Percentiles rank a stretch among this genome's conserved stretches.
Conservation (phyloP, 2,888 invertebrate genomes). For the Lypha dubia region DNA sequence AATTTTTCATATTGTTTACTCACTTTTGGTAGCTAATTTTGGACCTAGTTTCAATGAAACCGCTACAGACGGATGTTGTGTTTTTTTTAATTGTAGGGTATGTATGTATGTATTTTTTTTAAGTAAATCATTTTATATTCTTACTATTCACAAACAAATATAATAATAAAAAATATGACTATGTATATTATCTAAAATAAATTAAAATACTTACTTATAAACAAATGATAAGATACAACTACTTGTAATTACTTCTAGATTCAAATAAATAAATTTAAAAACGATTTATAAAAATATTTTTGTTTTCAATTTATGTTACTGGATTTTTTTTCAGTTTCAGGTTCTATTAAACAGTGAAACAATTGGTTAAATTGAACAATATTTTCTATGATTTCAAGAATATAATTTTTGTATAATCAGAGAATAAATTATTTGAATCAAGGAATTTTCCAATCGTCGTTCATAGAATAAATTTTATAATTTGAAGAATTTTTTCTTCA, state of each 20-base stretch:
- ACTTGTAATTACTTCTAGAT: conserved; percentile 30
- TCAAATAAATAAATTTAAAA: conserved; percentile 21
- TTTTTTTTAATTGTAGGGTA: conserved; percentile 4
- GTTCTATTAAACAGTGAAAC: conserved; percentile 36
- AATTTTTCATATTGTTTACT: conserved; percentile 13
- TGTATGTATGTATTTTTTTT: conserved; percentile 32
- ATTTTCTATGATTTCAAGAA: conserved; percentile 41
- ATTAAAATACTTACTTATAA: no score
- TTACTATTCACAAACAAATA: conserved; percentile 16
- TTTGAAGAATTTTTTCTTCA: conserved; percentile 20
- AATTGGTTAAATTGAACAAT: conserved; percentile 42
- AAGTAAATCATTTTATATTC: conserved; percentile 30
- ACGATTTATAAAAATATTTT: conserved; percentile 29
- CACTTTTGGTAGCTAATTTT: conserved; percentile 1
- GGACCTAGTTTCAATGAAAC: conserved; percentile 3
- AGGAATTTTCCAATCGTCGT: conserved; percentile 33
- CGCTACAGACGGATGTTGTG: neutral
- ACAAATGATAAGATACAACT: conserved; percentile 34
- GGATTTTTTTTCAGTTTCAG: conserved; percentile 34
- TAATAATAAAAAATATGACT: conserved; percentile 39
- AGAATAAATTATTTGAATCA: conserved; percentile 36
- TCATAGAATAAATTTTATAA: conserved; percentile 28
- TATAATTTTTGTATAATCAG: conserved; percentile 33
- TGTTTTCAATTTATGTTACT: conserved; percentile 41
- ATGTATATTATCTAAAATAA: conserved; percentile 42